phyloP scores from a whole-genome alignment of 64 coral and sea anemone genomes.

The Actinia tenebrosa region DNA sequence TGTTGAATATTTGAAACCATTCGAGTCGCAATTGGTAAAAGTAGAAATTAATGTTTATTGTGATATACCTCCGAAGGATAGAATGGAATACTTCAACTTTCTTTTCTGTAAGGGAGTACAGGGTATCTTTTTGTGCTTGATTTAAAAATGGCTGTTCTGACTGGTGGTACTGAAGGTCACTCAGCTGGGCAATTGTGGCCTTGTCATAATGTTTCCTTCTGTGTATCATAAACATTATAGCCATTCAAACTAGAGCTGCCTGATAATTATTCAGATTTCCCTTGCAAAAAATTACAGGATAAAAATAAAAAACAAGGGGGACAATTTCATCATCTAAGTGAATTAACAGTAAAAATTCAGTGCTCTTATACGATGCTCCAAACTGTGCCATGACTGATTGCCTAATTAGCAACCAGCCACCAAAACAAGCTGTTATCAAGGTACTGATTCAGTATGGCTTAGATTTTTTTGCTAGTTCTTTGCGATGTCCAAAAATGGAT shows the following conservation, averaged over 20 bases:
- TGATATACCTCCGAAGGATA: conserved; percentile 49
- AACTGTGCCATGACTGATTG: conserved; percentile 24
- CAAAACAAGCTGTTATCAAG: conserved; percentile 29
- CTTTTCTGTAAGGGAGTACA: conserved; percentile 46
- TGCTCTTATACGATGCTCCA: conserved; percentile 1
- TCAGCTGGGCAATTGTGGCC: conserved; percentile 37
- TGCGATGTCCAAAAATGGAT: too few species aligned
- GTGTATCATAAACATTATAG: conserved; percentile 34
- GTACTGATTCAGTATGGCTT: conserved; percentile 27
- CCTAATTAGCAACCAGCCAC: conserved; percentile 49
- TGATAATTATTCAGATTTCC: conserved; percentile 29
- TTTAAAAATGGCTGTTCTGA: background rate
- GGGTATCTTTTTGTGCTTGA: background rate
- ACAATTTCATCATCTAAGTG: conserved; percentile 41
- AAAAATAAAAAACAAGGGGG: conserved; percentile 30
- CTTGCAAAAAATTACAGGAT: conserved; percentile 25
- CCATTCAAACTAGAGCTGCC: background rate
- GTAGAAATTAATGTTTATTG: too few species aligned
- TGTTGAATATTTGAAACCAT: too few species aligned
- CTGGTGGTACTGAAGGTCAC: background rate
- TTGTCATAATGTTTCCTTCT: conserved; percentile 45
- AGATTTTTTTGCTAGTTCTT: too few species aligned
- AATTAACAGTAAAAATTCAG: background rate
- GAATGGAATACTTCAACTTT: conserved; percentile 58
- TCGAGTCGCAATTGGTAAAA: too few species aligned